Percentiles rank a stretch among this genome's conserved stretches.
Conservation (phyloP, 2,888 invertebrate species). For the Ferdinandea cuprea region DNA sequence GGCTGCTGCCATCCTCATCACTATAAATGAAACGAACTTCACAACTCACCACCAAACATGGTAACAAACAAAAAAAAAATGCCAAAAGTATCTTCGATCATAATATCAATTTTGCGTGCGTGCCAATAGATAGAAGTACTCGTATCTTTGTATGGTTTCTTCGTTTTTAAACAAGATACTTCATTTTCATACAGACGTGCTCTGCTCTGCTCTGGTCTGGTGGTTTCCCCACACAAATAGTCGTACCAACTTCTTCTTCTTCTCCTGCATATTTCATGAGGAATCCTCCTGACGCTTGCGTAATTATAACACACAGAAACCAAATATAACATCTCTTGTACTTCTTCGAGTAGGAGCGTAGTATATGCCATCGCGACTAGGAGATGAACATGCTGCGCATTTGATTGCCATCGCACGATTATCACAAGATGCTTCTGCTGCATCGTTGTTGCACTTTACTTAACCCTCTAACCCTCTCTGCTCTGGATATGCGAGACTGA, state of each 20-base stretch:
- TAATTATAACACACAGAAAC: conserved; percentile 69
- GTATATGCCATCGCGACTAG: conserved; percentile 29
- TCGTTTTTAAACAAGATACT: conserved; percentile 49
- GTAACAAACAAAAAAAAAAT: conserved; percentile 11
- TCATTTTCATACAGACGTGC: conserved; percentile 63
- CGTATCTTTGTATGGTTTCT: conserved; percentile 32
- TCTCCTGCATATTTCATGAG: conserved; percentile 61
- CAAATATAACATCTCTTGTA: conserved; percentile 63
- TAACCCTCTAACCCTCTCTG: conserved; percentile 60
- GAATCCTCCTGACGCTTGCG: conserved; percentile 67
- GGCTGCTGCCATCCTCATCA: conserved; percentile 1
- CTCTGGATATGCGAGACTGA: conserved; percentile 57
- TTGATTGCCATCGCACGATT: conserved; percentile 74
- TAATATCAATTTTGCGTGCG: conserved; percentile 74
- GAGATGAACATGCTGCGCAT: conserved; percentile 65
- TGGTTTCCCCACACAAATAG: conserved; percentile 46
- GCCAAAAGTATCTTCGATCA: conserved; percentile 61
- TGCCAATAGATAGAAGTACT: conserved; percentile 62
- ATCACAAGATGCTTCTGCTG: conserved; percentile 69
- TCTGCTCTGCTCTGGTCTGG: too few relatives aligned
- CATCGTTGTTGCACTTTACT: conserved; percentile 64
- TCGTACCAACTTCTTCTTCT: too few relatives aligned
- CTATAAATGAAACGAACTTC: too few relatives aligned
- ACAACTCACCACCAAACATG: conserved; percentile 14
- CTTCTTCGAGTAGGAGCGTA: not conserved